Evolutionary conservation across 2,113 vertebrate species (phyloP).

Genomic region (Oxyura jamaicensis): DNA sequence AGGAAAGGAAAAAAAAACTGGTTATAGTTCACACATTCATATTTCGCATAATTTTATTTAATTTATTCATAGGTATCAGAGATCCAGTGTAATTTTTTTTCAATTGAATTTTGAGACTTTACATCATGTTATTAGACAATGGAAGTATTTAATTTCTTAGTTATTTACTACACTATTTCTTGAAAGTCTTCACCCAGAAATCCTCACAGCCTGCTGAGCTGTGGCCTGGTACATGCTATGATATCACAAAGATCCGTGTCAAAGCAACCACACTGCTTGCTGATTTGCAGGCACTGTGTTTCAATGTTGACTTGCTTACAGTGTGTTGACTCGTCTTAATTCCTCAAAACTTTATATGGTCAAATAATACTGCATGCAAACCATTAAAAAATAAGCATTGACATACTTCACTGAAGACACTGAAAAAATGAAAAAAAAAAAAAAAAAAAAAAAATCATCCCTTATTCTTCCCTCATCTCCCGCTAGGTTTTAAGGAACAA

Average conservation of each 20-base stretch:
- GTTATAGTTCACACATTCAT: not conserved
- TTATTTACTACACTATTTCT: not conserved
- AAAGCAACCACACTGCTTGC: not conserved
- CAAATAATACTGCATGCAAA: conserved; percentile 3
- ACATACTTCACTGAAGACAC: not conserved
- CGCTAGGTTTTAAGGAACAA: not conserved
- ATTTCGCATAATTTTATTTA: not conserved
- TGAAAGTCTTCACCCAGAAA: not conserved
- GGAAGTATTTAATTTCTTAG: not conserved
- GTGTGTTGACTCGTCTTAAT: conserved; percentile 15
- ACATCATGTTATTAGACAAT: not conserved
- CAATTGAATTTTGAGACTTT: not conserved
- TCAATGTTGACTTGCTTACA: conserved; percentile 49
- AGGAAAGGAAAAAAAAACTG: not conserved
- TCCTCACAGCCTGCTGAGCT: not conserved
- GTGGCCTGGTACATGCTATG: fast-evolving
- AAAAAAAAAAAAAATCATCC: not conserved
- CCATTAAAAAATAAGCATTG: not conserved
- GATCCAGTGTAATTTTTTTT: not conserved
- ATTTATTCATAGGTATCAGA: not conserved
- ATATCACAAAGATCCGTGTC: not conserved
- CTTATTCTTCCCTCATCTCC: not conserved
- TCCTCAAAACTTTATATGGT: conserved; percentile 4
- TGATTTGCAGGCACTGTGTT: not conserved
- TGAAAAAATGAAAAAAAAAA: not conserved